These are phyloP conservation scores for Pan paniscus DNA, from an alignment of 2,113 vertebrate genomes.

Conservation along the genomic window DNA sequence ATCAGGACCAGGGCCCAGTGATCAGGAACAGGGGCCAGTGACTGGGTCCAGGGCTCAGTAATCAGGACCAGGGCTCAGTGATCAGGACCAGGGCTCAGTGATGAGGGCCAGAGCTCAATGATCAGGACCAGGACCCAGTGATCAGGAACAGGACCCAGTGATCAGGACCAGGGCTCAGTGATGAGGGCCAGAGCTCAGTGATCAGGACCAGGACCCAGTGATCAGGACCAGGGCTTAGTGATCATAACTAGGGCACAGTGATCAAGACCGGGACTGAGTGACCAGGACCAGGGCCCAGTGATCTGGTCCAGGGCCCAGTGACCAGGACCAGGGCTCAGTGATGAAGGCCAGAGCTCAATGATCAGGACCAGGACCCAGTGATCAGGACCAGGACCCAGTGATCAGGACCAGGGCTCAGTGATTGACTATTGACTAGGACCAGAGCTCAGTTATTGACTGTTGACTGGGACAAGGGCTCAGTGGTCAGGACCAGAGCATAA, in stretches of 20 bases:
- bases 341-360: neutral
- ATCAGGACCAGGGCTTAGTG: rapidly evolving
- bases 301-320: neutral
- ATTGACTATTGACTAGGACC: too few species aligned
- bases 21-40: rapidly evolving
- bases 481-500: too few species aligned
- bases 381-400: neutral
- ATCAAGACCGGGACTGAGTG: rapidly evolving
- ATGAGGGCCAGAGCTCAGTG: too few species aligned
- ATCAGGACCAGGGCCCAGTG: rapidly evolving
- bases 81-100: too few species aligned
- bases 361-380: rapidly evolving
- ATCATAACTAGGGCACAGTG: rapidly evolving
- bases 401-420: neutral
- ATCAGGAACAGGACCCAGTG: neutral
- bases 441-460: too few species aligned
- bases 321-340: neutral
- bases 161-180: too few species aligned
- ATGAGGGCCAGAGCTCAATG: too few species aligned
- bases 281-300: neutral
- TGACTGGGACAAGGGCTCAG: too few species aligned
- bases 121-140: rapidly evolving
- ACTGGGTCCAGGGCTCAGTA: too few species aligned
- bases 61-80: rapidly evolving
- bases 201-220: neutral